phyloP scores from a whole-genome alignment of 2,888 invertebrate species.

The Ophonus ardosiacus region DNA sequence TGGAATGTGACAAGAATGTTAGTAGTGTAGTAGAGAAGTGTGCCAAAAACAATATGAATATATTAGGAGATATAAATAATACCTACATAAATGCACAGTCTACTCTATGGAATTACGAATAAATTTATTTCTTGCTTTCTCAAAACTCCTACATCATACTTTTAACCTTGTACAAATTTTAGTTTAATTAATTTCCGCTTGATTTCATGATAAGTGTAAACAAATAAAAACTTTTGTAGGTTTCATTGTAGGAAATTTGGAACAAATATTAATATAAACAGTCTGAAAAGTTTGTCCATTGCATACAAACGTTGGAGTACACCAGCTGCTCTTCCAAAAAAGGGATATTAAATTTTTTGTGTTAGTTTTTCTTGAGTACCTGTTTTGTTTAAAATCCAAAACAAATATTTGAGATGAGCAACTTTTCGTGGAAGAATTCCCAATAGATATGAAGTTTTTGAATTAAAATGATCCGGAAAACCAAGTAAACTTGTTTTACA shows the following conservation, averaged over 20 bases:
- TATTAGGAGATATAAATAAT: constrained; percentile 11
- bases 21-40: background rate
- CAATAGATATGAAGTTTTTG: background rate
- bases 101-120: background rate
- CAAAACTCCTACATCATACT: constrained; percentile 22
- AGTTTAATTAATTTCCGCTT: constrained; percentile 27
- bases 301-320: constrained; percentile 24
- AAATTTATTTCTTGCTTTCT: constrained; percentile 30
- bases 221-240: constrained; percentile 7
- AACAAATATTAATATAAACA: constrained; percentile 45
- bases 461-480: no score
- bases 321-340: constrained; percentile 25
- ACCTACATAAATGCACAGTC: background rate
- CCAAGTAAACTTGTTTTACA: no score
- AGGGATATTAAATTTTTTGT: constrained; percentile 42
- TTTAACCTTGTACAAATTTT: constrained; percentile 31
- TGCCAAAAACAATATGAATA: constrained; percentile 23
- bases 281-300: constrained; percentile 39
- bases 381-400: constrained; percentile 26
- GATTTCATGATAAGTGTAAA: constrained; percentile 15
- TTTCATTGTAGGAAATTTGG: constrained; percentile 15
- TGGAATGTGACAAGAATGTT: background rate
- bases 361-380: constrained; percentile 37
- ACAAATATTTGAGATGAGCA: constrained; percentile 4
- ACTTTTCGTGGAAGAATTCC: background rate